These are phyloP conservation scores for Dolichopus griseipennis DNA, from an alignment of 2,888 invertebrate species.

Conservation along the genomic window DNA sequence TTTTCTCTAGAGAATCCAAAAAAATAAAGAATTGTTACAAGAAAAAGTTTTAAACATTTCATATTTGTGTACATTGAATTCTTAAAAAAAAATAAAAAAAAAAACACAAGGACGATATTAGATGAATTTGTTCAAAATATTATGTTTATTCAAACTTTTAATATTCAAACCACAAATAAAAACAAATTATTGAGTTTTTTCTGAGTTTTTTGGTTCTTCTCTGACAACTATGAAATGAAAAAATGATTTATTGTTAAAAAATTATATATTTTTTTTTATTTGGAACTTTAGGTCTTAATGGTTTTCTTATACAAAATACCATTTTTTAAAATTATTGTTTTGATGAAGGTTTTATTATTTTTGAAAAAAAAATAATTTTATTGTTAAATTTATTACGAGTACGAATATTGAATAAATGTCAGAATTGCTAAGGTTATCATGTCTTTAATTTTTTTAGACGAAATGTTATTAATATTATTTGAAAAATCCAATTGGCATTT, in stretches of 20 bases:
- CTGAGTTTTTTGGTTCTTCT: not conserved
- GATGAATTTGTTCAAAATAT: not conserved
- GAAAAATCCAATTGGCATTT: too few species aligned
- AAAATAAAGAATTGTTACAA: not conserved
- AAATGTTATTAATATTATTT: too few species aligned
- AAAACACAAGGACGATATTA: not conserved
- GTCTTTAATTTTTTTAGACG: too few species aligned
- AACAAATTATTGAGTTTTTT: too few species aligned
- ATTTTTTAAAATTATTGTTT: not conserved
- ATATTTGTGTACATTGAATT: conserved; percentile 3
- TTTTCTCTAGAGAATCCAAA: not conserved
- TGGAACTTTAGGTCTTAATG: too few species aligned
- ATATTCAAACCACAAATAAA: conserved; percentile 4
- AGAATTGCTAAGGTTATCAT: too few species aligned
- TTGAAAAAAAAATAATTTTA: too few species aligned
- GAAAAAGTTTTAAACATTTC: not conserved
- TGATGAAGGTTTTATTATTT: not conserved
- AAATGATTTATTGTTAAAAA: conserved; percentile 3
- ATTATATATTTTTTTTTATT: not conserved
- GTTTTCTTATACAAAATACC: too few species aligned
- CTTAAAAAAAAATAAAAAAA: not conserved
- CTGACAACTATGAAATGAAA: not conserved
- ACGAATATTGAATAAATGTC: too few species aligned
- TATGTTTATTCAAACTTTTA: not conserved
- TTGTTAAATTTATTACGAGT: too few species aligned